These are phyloP conservation scores for Oreochromis mossambicus DNA, from an alignment of 2,797 vertebrate genomes.

Conservation along the genomic window DNA sequence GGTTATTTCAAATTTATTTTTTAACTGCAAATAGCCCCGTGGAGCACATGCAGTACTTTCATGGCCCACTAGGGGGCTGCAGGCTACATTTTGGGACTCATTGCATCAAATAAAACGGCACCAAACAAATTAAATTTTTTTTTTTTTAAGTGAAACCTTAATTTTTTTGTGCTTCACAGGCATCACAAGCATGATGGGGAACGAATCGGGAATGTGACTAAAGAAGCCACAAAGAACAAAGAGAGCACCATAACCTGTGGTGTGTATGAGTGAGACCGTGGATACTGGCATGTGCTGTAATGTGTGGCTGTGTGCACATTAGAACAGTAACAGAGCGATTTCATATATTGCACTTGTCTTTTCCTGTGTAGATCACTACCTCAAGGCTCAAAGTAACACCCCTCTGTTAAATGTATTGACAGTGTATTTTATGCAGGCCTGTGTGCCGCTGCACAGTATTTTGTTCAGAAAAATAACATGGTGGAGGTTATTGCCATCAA, in stretches of 20 bases:
- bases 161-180: slow-evolving; percentile 40
- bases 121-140: background rate
- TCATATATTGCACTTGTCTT: slow-evolving; percentile 57
- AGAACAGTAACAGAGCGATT: slow-evolving; percentile 18
- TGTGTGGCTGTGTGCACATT: slow-evolving; percentile 1
- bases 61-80: background rate
- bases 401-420: slow-evolving; percentile 21
- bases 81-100: background rate
- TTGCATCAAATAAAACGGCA: background rate
- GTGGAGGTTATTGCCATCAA: background rate
- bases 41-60: background rate
- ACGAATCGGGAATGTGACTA: background rate
- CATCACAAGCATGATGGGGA: slow-evolving; percentile 45
- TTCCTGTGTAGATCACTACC: slow-evolving; percentile 50
- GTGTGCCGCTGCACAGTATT: background rate
- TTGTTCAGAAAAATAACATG: background rate
- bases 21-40: background rate
- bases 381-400: slow-evolving; percentile 36
- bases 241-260: background rate
- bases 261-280: background rate
- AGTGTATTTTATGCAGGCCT: background rate
- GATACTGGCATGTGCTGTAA: background rate
- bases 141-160: background rate
- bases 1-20: background rate
- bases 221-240: slow-evolving; percentile 1